Evolutionary conservation across 1,140 invertebrate genomes (phyloP), one percentile per base, ranked within the genome.

Genomic region (Zaprionus camerounensis): DNA sequence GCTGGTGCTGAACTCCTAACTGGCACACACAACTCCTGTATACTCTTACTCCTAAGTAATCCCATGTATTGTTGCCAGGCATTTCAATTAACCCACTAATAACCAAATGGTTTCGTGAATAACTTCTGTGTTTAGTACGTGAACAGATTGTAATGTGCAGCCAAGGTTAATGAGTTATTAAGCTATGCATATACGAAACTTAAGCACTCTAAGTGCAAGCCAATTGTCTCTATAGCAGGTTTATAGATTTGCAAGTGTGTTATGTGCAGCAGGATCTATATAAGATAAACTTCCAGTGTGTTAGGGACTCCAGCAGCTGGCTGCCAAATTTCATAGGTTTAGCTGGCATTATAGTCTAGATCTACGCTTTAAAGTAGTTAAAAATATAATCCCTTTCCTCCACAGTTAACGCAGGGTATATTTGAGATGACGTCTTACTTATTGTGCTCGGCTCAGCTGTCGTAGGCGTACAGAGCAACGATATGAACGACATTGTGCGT

Each of bases 401-500:
- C 6, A 17, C 41, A n/a, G 2, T 34, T 2, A 9, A 1, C 2
- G n/a, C 7, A 17, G 20, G 20, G 46, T 51, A 49, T 49, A 49
- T n/a, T 41, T 22, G 61, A 69, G 46, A 69, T 69, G 49, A 73
- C 57, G 57, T 61, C 57, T 68, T 56, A 34, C 15, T 53, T 34
- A 34, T 34, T 34, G 9, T 34, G 31, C 20, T 20, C 26, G 22
- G 56, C 56, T 31, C 28, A 53, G 58, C 51, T 53, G 57, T 17
- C 49, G 71, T 67, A 41, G 71, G 71, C 44, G 71, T 51, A 58
- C 26, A 68, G 55, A 69, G 26, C 66, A 55, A 2, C 56, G 64
- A 26, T 55, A 55, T 68, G 64, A 69, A 36, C 71, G 65, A 15
- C 65, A 31, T 34, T 34, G 9, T 28, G 17, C 17, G 46, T 49